Percentiles rank a stretch among this genome's conserved stretches.
Conservation (phyloP, 2,113 vertebrate species). For the Rhinopomastus cyanomelas region DNA sequence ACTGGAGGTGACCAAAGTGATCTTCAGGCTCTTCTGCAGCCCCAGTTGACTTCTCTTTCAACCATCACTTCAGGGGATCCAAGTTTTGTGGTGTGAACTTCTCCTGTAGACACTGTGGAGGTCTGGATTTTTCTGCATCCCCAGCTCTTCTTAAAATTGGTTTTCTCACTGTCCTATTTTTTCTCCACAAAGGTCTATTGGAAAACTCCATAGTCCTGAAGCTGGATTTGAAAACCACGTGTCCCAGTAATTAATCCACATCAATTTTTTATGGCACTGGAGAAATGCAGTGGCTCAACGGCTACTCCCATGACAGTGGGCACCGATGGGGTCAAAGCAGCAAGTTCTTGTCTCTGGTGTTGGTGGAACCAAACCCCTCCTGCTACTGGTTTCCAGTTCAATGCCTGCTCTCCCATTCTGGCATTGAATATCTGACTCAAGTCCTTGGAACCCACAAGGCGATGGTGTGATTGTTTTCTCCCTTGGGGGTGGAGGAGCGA, state of each 20-base stretch:
- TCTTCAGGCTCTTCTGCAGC: not conserved
- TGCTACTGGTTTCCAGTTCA: not conserved
- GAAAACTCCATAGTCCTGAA: not conserved
- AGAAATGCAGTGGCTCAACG: not conserved
- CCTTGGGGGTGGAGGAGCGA: not conserved
- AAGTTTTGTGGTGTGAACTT: accelerated
- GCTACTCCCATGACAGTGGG: not conserved
- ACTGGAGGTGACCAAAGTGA: not conserved
- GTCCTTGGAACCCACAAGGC: not conserved
- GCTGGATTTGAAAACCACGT: not conserved
- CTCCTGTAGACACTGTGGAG: not conserved
- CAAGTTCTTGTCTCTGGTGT: accelerated
- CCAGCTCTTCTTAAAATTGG: not conserved
- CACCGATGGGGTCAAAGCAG: not conserved
- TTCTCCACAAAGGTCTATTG: not conserved
- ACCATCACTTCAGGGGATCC: not conserved
- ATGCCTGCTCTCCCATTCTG: not conserved
- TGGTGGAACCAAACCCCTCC: not conserved
- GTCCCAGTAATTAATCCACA: not conserved
- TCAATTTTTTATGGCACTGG: not conserved
- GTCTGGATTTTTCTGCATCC: not conserved
- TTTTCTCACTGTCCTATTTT: no score
- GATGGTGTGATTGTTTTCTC: not conserved
- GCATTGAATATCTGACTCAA: not conserved
- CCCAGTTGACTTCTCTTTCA: not conserved